These are phyloP conservation scores for Papilio dardanus DNA, from an alignment of 1,140 invertebrate species.

Conservation along the genomic window DNA sequence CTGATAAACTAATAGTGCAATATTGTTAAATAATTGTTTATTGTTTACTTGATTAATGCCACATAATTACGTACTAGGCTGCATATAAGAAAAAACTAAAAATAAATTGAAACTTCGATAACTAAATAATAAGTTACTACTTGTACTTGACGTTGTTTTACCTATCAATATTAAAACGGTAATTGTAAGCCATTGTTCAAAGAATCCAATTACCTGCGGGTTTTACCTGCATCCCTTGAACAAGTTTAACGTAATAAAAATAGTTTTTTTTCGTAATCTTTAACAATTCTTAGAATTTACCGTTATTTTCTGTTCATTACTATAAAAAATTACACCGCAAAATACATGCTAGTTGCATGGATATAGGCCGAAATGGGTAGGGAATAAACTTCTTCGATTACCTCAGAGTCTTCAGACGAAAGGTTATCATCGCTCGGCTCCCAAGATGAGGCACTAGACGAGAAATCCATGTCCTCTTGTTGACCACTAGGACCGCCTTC, in stretches of 20 bases:
- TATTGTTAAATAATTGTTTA: too few relatives aligned
- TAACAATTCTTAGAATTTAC: not conserved
- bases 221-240: constrained; percentile 33
- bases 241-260: not conserved
- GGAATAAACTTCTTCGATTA: not conserved
- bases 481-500: constrained; percentile 23
- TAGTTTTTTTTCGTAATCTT: not conserved
- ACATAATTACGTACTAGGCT: too few relatives aligned
- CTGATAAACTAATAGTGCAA: not conserved
- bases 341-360: too few relatives aligned
- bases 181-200: constrained; percentile 6
- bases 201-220: constrained; percentile 39
- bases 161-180: not conserved
- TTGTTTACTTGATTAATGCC: too few relatives aligned
- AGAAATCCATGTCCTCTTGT: constrained; percentile 53
- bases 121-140: too few relatives aligned
- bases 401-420: constrained; percentile 40
- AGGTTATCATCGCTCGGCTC: constrained; percentile 51
- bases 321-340: not conserved
- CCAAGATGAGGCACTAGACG: constrained; percentile 60
- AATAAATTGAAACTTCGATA: too few relatives aligned
- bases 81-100: too few relatives aligned
- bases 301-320: not conserved
- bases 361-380: not conserved
- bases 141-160: not conserved